Evolutionary conservation across 2,113 vertebrate genomes (phyloP).

Genomic region (Chloebia gouldiae): DNA sequence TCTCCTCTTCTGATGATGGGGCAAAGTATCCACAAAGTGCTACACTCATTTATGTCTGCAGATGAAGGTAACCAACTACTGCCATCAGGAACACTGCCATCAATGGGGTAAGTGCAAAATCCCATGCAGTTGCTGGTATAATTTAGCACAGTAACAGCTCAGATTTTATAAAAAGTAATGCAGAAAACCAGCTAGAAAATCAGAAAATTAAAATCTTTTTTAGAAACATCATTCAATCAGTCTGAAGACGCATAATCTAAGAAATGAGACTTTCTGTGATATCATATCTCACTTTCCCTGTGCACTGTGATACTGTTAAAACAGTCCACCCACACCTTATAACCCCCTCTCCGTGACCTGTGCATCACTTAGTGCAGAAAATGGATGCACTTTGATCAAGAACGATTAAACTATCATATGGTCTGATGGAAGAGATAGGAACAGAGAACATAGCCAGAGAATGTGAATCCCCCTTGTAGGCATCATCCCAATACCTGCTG

Average conservation of each 20-base stretch:
- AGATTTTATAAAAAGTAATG: background rate
- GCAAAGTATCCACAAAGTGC: background rate
- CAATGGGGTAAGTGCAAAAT: background rate
- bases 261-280: background rate
- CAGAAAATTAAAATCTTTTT: background rate
- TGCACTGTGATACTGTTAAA: background rate
- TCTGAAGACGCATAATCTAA: background rate
- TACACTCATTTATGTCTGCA: background rate
- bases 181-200: background rate
- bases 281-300: background rate
- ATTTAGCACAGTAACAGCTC: background rate
- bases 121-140: background rate
- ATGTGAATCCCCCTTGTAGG: background rate
- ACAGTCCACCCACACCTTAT: background rate
- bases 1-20: background rate
- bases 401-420: background rate
- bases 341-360: background rate
- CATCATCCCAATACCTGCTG: background rate
- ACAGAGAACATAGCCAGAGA: background rate
- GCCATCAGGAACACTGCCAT: background rate
- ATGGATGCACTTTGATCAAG: background rate
- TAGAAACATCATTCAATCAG: background rate
- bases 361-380: background rate
- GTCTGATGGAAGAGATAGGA: background rate
- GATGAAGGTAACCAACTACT: background rate